Evolutionary conservation across 2,797 vertebrate species (phyloP), one percentile per base, ranked within the genome.

Genomic region (Bradypus variegatus): DNA sequence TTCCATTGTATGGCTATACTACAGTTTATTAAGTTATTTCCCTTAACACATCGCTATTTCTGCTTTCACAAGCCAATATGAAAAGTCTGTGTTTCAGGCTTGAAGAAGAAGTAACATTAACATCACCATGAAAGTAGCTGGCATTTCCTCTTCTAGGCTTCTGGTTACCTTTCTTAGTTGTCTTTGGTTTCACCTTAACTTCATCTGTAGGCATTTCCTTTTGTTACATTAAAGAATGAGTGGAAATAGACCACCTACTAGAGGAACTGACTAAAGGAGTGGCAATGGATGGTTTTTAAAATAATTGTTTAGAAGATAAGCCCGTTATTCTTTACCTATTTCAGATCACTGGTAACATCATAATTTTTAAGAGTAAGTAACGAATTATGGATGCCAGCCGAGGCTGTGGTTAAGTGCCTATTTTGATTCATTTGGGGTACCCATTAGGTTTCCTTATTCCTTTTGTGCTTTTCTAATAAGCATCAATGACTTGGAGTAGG

Each of bases 21-120:
- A 33, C 41, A 65, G 69, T 82, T 82, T 86, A 89, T 86, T 87
- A 85, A 65, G 50, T 70, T 76, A 88, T 76, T 82, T 88, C 38
- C 23, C 10, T 55, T 75, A 69, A 41, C 55, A 48, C 50, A 41
- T 41, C 73, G 50, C 48, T 73, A 64, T 10, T 45, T 69, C 78
- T 65, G 38, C 29, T 45, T 92, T 48, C 69, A 72, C 60, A 89
- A 80, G 73, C 55, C 65, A 72, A 38, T n/a, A 33, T 18, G 33
- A 69, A 62, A 86, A 75, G 33, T 41, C 1, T 62, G 50, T 19
- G 31, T 64, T 88, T 93, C 53, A 65, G 65, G 79, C 27, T 86
- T 60, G 72, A 83, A 62, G 79, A 88, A 94, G 58, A 89, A 81
- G 36, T 55, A 73, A n/a, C 29, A 50, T 73, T 27, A 73, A n/a